Evolutionary conservation across 2,797 vertebrate genomes (phyloP).

Genomic region (Phoebastria nigripes): DNA sequence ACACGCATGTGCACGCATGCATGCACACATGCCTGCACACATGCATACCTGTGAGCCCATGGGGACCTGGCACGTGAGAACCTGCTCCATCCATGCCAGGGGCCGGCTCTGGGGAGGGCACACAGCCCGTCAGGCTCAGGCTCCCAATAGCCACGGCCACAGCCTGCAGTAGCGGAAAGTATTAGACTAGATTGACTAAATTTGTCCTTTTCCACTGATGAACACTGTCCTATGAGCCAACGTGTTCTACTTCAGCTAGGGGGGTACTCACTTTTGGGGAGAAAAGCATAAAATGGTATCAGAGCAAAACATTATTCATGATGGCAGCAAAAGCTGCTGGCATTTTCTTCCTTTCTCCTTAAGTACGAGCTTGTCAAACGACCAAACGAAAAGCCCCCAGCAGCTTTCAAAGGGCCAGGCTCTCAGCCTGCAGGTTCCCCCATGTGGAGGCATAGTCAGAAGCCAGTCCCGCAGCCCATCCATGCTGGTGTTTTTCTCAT

Average conservation of each 20-base stretch:
- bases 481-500: neutral
- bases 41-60: accelerated
- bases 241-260: neutral
- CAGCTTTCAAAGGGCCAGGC: neutral
- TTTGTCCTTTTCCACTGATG: neutral
- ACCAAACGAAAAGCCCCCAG: neutral
- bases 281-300: neutral
- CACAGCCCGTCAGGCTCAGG: neutral
- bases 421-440: neutral
- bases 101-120: accelerated
- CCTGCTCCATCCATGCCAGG: neutral
- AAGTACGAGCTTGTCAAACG: neutral
- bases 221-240: neutral
- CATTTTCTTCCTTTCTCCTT: neutral
- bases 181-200: neutral
- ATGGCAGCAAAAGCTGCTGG: neutral
- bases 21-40: no score
- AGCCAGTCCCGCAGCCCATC: neutral
- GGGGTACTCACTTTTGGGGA: neutral
- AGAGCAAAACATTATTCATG: neutral
- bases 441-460: neutral
- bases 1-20: accelerated
- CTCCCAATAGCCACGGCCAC: neutral
- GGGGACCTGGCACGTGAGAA: neutral
- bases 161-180: neutral